phyloP scores from a whole-genome alignment of 2,888 invertebrate genomes.

The Ischnura elegans region DNA sequence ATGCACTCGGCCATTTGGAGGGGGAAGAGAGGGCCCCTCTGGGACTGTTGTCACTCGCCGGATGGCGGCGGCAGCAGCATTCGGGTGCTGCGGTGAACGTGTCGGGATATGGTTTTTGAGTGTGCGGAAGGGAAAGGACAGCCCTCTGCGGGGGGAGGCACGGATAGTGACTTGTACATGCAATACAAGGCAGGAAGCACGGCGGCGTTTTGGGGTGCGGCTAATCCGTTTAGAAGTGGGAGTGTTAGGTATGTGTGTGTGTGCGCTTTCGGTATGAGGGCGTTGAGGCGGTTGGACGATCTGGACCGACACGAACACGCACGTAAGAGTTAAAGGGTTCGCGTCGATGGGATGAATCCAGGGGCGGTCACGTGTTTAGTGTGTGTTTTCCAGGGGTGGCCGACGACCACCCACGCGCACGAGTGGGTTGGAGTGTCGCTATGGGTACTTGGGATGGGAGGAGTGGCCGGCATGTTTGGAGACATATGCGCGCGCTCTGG shows the following conservation, averaged over 20 bases:
- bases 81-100: background rate
- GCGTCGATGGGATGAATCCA: background rate
- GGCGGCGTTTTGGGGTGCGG: background rate
- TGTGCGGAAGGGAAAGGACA: background rate
- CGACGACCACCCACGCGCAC: background rate
- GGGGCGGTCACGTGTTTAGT: background rate
- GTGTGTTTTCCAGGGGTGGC: background rate
- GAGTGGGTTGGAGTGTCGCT: background rate
- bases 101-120: background rate
- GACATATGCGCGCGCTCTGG: background rate
- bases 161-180: background rate
- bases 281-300: background rate
- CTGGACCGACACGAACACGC: background rate
- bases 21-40: background rate
- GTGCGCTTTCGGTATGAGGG: background rate
- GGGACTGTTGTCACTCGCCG: background rate
- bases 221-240: conserved; percentile 30
- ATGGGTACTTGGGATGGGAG: background rate
- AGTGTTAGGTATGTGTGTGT: background rate
- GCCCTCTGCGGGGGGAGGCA: no score
- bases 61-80: background rate
- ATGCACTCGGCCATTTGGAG: background rate
- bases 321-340: background rate
- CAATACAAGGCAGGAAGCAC: background rate
- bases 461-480: background rate